Conservation (phyloP, 2,797 vertebrate species). For the Peromyscus nudipes region DNA sequence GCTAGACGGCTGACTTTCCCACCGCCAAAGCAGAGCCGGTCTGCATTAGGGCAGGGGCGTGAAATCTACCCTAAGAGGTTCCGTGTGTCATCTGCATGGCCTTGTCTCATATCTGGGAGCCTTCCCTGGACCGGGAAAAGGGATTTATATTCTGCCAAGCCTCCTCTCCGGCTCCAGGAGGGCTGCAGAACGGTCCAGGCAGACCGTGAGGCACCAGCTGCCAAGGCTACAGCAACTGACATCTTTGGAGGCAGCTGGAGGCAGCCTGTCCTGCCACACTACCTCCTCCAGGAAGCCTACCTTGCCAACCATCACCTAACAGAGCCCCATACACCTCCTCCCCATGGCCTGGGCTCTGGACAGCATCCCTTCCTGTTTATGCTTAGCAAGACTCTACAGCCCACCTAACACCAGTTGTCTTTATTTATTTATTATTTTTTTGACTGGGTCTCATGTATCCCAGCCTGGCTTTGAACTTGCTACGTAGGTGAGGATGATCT, state of each 20-base stretch:
- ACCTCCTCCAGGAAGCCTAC: slow-evolving; percentile 60
- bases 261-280: not conserved
- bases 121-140: not conserved
- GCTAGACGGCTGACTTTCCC: slow-evolving; percentile 13
- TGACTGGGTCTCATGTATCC: not conserved
- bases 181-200: not conserved
- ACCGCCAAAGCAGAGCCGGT: slow-evolving; percentile 58
- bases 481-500: not conserved
- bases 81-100: slow-evolving; percentile 38
- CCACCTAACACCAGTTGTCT: not conserved
- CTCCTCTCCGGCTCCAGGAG: not conserved
- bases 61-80: slow-evolving; percentile 77
- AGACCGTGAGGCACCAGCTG: not conserved
- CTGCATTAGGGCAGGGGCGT: slow-evolving; percentile 66
- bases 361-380: not conserved
- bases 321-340: not conserved
- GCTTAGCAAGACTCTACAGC: not conserved
- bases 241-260: not conserved
- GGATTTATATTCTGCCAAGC: not conserved
- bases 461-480: not conserved
- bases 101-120: not conserved
- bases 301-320: not conserved
- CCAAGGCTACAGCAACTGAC: not conserved
- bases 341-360: not conserved
- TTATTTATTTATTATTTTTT: no score